A percentile compares a stretch with the other conserved stretches of the same genome.
Conservation (phyloP, 2,113 vertebrate genomes). For the Scophthalmus maximus region DNA sequence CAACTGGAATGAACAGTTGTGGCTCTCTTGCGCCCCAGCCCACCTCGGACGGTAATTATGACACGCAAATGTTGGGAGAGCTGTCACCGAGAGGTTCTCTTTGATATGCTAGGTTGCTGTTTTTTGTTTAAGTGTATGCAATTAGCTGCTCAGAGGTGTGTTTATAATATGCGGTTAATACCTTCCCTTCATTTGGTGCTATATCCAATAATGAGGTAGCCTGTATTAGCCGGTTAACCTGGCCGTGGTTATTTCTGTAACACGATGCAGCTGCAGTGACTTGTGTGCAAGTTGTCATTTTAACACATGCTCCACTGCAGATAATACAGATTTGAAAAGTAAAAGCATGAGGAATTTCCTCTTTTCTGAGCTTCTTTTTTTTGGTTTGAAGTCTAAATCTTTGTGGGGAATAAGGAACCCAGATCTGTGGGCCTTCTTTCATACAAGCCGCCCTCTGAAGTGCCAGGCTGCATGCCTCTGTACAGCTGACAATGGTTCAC, state of each 20-base stretch:
- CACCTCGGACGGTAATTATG: slow-evolving; percentile 31
- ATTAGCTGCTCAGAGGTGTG: not conserved
- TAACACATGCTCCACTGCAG: no score
- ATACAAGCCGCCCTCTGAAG: slow-evolving; percentile 24
- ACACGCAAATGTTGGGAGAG: not conserved
- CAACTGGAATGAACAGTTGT: slow-evolving; percentile 61
- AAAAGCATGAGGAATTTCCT: not conserved
- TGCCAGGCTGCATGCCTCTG: slow-evolving; percentile 6
- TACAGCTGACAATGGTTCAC: slow-evolving; percentile 39
- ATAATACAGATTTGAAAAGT: not conserved
- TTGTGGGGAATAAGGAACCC: slow-evolving; percentile 21
- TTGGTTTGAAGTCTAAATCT: slow-evolving; percentile 1
- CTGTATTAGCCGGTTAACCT: no score
- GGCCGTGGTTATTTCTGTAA: not conserved
- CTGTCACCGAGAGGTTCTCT: not conserved
- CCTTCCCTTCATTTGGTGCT: not conserved
- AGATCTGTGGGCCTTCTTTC: slow-evolving; percentile 14
- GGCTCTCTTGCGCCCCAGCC: slow-evolving; percentile 8
- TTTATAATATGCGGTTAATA: not conserved
- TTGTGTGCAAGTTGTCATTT: not conserved
- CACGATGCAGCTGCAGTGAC: not conserved
- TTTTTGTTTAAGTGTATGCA: not conserved
- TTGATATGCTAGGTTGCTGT: not conserved
- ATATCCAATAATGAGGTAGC: not conserved
- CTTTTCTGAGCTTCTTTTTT: not conserved